Evolutionary conservation across 2,113 vertebrate genomes (phyloP).

Genomic region (Thoracochromis brauschi): DNA sequence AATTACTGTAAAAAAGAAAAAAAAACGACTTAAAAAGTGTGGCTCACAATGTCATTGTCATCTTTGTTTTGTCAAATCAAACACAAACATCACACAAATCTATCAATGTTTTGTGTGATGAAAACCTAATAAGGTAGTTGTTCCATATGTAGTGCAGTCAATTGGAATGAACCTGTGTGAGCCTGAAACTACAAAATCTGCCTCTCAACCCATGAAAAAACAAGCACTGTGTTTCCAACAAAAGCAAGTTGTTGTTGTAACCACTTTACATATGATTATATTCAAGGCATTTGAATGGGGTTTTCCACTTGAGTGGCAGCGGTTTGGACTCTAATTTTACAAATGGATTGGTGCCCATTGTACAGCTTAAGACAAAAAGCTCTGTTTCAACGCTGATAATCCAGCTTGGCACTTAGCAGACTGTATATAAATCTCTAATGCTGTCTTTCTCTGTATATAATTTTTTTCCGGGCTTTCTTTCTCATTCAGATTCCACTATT

Average conservation of each 20-base stretch:
- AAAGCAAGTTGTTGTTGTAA: slow-evolving; percentile 55
- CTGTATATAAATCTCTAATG: slow-evolving; percentile 72
- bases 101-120: not conserved
- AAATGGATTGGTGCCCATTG: slow-evolving; percentile 71
- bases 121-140: not conserved
- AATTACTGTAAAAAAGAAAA: not conserved
- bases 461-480: slow-evolving; percentile 41
- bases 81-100: not conserved
- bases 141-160: not conserved
- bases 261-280: slow-evolving; percentile 71
- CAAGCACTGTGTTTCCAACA: not conserved
- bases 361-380: slow-evolving; percentile 68
- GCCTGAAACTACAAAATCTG: slow-evolving; percentile 6
- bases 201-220: not conserved
- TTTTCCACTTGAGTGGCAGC: slow-evolving; percentile 64
- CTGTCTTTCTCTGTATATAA: slow-evolving; percentile 66
- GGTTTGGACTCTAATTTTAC: slow-evolving; percentile 69
- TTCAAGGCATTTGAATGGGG: slow-evolving; percentile 59
- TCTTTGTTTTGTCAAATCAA: not conserved
- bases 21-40: not conserved
- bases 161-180: not conserved
- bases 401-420: slow-evolving; percentile 58
- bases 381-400: slow-evolving; percentile 74
- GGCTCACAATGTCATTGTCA: not conserved
- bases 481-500: slow-evolving; percentile 50